A percentile compares a stretch with the other conserved stretches of the same genome.
These are phyloP conservation scores for Aramus guarauna DNA, from an alignment of 2,113 vertebrate species.

Conservation along the genomic window DNA sequence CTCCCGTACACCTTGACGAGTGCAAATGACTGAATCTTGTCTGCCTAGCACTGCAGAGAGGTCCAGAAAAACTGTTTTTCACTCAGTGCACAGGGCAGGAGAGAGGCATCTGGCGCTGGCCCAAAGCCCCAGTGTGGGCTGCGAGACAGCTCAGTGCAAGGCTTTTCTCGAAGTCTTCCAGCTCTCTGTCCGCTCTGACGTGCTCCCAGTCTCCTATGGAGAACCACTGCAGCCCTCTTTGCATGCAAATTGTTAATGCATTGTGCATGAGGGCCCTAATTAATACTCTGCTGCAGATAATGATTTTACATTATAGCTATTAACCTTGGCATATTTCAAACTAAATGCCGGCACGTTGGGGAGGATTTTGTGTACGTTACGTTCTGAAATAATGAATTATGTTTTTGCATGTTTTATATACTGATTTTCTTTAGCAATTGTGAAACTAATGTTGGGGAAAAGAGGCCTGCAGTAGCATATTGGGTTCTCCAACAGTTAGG, in stretches of 20 bases:
- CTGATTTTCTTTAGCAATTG: not conserved
- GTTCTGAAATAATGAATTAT: not conserved
- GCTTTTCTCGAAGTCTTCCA: not conserved
- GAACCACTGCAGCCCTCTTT: not conserved
- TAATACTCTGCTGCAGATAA: constrained; percentile 54
- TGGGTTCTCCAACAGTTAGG: not conserved
- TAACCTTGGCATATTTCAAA: constrained; percentile 48
- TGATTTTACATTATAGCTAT: constrained; percentile 50
- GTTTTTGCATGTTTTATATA: not conserved
- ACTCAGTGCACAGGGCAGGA: accelerated
- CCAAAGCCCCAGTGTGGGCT: not conserved
- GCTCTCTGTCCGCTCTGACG: accelerated
- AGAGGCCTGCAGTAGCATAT: not conserved
- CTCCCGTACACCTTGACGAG: not conserved
- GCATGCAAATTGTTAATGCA: constrained; percentile 52
- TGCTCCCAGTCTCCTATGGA: not conserved
- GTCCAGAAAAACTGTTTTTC: not conserved
- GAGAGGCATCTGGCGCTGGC: not conserved
- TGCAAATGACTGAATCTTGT: not conserved
- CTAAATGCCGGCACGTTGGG: not conserved
- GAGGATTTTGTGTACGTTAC: not conserved
- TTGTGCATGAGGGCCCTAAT: constrained; percentile 54
- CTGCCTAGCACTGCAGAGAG: not conserved
- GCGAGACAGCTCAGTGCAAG: not conserved
- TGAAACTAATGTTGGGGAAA: not conserved